Conservation (phyloP, 2,113 vertebrate genomes). For the Trematomus loennbergii region DNA sequence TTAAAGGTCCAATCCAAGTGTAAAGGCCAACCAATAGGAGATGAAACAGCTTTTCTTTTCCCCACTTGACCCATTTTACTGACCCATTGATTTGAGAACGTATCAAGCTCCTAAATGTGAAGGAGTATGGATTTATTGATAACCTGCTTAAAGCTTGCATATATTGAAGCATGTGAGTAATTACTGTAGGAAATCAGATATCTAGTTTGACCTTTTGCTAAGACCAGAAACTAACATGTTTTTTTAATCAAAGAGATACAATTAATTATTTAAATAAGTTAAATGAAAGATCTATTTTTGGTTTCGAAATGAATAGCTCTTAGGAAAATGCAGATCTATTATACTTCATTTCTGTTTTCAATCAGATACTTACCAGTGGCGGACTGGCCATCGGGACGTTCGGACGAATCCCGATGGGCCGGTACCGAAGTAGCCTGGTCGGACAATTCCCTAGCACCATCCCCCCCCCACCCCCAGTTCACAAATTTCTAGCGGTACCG, state of each 20-base stretch:
- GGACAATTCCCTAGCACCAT: too few species aligned
- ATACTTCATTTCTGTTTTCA: background rate
- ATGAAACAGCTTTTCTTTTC: background rate
- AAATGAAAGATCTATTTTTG: background rate
- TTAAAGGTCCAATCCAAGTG: conserved; percentile 47
- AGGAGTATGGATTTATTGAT: conserved; percentile 25
- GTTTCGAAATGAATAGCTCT: background rate
- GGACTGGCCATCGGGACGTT: too few species aligned
- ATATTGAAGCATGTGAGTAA: conserved; percentile 21
- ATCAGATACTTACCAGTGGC: background rate
- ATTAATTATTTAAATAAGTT: background rate
- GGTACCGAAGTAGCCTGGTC: too few species aligned
- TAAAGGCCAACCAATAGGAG: conserved; percentile 39
- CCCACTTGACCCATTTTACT: conserved; percentile 1
- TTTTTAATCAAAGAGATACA: background rate
- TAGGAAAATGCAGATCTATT: background rate
- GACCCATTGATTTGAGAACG: background rate
- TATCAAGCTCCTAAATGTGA: conserved; percentile 33
- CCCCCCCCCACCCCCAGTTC: too few species aligned
- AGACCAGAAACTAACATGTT: background rate
- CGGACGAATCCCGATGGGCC: too few species aligned
- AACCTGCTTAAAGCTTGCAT: conserved; percentile 20
- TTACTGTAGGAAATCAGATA: conserved; percentile 21
- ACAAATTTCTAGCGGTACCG: too few species aligned
- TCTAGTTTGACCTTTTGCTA: conserved; percentile 39